Conservation (phyloP, 2,113 vertebrate species). For the Calyptommatus sinebrachiatus region DNA sequence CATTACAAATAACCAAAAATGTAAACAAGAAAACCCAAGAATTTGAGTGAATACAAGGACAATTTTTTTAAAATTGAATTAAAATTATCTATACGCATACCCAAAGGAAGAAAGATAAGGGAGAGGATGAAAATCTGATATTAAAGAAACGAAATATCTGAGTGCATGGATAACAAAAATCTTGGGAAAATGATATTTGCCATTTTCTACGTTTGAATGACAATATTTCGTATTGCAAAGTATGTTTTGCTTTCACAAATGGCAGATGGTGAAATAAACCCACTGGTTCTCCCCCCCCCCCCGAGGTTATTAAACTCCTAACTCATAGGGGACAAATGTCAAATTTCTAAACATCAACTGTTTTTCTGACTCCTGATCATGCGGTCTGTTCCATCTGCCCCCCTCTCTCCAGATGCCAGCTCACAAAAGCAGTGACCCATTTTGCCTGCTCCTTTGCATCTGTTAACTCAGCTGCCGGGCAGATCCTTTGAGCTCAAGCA, state of each 20-base stretch:
- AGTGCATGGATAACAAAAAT: too few species aligned
- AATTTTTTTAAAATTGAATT: too few species aligned
- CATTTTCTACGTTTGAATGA: not conserved
- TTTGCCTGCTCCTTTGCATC: conserved; percentile 56
- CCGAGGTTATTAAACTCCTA: conserved; percentile 21
- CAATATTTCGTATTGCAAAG: conserved; percentile 27
- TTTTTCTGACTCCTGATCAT: conserved; percentile 52
- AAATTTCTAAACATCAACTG: conserved; percentile 48
- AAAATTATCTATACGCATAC: too few species aligned
- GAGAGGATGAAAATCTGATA: too few species aligned
- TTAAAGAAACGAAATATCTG: too few species aligned
- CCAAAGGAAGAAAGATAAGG: too few species aligned
- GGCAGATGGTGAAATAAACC: conserved; percentile 52
- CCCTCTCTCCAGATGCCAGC: conserved; percentile 54
- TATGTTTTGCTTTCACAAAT: conserved; percentile 7
- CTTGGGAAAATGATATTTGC: too few species aligned
- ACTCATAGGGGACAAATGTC: conserved; percentile 49
- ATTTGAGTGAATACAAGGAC: too few species aligned
- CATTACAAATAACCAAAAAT: too few species aligned
- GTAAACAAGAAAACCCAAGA: too few species aligned
- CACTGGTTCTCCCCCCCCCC: conserved; percentile 42
- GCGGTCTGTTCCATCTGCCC: not conserved
- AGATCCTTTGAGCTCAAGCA: conserved; percentile 12
- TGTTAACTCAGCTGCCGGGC: conserved; percentile 40
- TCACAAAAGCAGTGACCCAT: conserved; percentile 60